Evolutionary conservation across 1,140 invertebrate genomes (phyloP), one percentile per base, ranked within the genome.

Genomic region (Ceratina calcarata): DNA sequence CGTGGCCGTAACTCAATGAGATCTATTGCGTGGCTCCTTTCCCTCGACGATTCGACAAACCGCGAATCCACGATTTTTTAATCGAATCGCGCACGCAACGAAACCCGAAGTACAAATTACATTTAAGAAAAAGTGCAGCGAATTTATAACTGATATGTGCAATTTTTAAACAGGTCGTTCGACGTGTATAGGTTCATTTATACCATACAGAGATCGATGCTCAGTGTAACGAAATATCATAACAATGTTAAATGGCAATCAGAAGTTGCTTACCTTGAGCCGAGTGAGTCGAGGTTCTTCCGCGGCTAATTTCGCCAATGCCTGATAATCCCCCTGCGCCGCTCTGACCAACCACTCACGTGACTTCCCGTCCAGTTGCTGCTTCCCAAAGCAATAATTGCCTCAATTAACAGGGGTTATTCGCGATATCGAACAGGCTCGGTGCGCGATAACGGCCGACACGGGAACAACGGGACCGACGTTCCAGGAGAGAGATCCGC

Each of bases 271-370:
- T 94, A 97, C 97, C 95, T 97, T 97, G 82, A 96, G 94, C 89
- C 95, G 95, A 67, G 96, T 95, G 75, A 98, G 94, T 88, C 96
- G 95, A 1, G 97, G 95, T 91, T 97, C 96, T 87, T 97, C 97
- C 64, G 95, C 95, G 61, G 96, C 96, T 90, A 98, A 93, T 91
- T 97, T 97, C 27, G 96, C 95, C 66, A 98, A 90, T 58, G 95
- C 94, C 82, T 97, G 96, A 90, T 98, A 98, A 89, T 98, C 96
- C 60, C 96, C 95, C 88, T 96, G 95, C 37, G 97, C 95, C 51
- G 97, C 96, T 85, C 95, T 95, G 22, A 98, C 94, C 84, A 98
- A 95, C 97, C 97, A 98, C 92, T 97, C 96, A 85, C 96, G 95
- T 76, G 96, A 95, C 83, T 97, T 96, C 58, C 89, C 92, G 85